These are phyloP conservation scores for Diaphora mendica DNA, from an alignment of 2,888 invertebrate genomes.

Conservation along the genomic window DNA sequence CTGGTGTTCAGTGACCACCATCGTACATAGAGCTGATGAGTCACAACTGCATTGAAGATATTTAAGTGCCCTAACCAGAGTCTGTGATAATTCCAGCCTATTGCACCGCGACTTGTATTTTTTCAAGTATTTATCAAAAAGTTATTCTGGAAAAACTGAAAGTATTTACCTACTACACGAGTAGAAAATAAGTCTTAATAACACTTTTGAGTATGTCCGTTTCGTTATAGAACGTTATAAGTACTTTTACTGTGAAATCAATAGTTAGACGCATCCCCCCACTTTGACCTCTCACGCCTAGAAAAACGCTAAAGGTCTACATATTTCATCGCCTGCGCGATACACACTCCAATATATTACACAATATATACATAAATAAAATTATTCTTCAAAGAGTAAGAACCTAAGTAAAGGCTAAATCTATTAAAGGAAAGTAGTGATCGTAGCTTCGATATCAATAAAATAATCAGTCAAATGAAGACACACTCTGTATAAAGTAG, in stretches of 20 bases:
- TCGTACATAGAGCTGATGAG: not conserved
- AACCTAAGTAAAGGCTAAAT: not conserved
- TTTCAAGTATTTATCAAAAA: no score
- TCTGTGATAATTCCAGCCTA: no score
- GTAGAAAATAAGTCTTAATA: no score
- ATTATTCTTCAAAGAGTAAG: not conserved
- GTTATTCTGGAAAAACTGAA: no score
- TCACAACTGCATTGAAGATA: not conserved
- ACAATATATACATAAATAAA: not conserved
- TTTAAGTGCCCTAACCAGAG: no score
- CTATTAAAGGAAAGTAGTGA: not conserved
- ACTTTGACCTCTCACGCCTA: not conserved
- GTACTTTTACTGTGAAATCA: not conserved
- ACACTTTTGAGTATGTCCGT: not conserved
- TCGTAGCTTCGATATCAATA: not conserved
- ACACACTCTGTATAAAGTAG: not conserved
- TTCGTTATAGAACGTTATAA: not conserved
- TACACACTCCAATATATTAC: not conserved
- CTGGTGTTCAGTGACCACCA: not conserved
- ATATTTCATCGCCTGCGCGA: not conserved
- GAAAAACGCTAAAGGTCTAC: not conserved
- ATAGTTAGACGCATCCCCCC: slow-evolving; percentile 1
- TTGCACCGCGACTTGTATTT: no score
- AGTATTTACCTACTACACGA: no score
- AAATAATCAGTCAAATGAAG: not conserved